Percentiles rank a stretch among this genome's conserved stretches.
Evolutionary conservation across 2,113 vertebrate species (phyloP).

Genomic region (Taxidea taxus): DNA sequence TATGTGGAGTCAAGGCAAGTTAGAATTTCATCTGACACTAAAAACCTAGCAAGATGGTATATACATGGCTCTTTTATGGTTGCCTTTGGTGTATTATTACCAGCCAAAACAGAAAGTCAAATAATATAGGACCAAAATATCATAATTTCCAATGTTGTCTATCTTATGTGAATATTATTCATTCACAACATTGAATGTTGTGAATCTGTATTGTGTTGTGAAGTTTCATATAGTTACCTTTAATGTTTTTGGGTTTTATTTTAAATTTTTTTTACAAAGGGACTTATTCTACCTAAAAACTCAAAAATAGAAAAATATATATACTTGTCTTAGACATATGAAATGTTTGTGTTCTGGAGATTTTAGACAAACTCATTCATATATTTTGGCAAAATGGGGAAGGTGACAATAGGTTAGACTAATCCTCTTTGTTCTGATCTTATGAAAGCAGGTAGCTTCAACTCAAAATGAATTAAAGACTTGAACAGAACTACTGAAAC

Average conservation of each 20-base stretch:
- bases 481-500: not conserved
- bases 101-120: not conserved
- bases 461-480: not conserved
- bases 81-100: not conserved
- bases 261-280: not conserved
- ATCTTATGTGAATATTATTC: not conserved
- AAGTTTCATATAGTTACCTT: not conserved
- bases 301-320: not conserved
- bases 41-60: not conserved
- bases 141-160: not conserved
- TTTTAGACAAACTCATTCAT: not conserved
- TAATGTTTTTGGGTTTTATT: not conserved
- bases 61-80: not conserved
- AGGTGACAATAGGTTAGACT: not conserved
- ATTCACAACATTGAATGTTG: not conserved
- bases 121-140: not conserved
- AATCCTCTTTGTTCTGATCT: not conserved
- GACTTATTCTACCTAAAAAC: not conserved
- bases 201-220: not conserved
- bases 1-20: not conserved
- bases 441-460: not conserved
- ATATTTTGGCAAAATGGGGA: not conserved
- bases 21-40: not conserved
- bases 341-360: not conserved
- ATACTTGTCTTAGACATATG: not conserved